Conservation (phyloP, 2,797 vertebrate genomes). For the Acrossocheilus fasciatus region DNA sequence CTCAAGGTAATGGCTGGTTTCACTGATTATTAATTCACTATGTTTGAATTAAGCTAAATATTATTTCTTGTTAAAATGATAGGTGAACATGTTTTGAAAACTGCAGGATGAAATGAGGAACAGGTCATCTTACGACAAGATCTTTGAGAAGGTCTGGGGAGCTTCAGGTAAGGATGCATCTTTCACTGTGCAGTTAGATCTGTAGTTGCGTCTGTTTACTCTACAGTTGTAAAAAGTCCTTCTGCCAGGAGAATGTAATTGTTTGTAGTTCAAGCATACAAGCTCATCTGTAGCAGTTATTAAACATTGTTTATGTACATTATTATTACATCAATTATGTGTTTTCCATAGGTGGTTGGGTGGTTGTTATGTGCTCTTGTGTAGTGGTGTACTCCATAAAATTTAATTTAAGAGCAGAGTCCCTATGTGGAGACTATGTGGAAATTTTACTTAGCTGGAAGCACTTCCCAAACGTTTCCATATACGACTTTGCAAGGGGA, state of each 20-base stretch:
- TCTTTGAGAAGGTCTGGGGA: constrained; percentile 46
- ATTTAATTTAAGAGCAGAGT: constrained; percentile 22
- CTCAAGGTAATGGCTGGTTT: background rate
- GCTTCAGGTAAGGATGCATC: constrained; percentile 46
- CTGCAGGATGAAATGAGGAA: constrained; percentile 36
- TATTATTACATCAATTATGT: background rate
- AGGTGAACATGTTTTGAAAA: constrained; percentile 33
- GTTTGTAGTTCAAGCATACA: background rate
- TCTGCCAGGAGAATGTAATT: background rate
- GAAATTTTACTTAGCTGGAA: constrained; percentile 27
- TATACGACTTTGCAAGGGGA: constrained; percentile 27
- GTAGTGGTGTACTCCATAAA: constrained; percentile 23
- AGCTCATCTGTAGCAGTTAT: background rate
- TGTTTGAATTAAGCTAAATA: constrained; percentile 4
- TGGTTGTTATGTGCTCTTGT: constrained; percentile 30
- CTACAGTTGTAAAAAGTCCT: background rate
- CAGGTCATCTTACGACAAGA: constrained; percentile 42
- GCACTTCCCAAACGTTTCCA: background rate
- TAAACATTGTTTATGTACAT: background rate
- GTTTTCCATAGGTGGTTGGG: constrained; percentile 25
- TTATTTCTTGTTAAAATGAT: constrained; percentile 26
- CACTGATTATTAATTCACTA: background rate
- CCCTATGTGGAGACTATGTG: constrained; percentile 16
- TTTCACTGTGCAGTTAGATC: background rate
- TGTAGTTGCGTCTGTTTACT: background rate